These are phyloP conservation scores for Ceratitis capitata DNA, from an alignment of 1,140 invertebrate genomes.

Conservation along the genomic window DNA sequence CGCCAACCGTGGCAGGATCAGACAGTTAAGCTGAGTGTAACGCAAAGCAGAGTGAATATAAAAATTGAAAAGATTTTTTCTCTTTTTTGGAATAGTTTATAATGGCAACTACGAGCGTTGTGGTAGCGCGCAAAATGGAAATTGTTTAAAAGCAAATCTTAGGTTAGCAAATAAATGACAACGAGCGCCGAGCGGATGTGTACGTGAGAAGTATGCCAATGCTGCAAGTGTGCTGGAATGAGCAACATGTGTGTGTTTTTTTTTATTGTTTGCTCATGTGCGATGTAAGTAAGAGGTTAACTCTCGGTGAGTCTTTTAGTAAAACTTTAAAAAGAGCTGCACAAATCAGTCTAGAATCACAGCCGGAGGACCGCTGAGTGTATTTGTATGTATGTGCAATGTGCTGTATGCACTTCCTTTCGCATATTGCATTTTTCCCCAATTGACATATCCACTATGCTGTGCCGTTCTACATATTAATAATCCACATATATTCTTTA, in stretches of 20 bases:
- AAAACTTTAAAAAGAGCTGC: too few species aligned
- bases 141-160: conserved; percentile 20
- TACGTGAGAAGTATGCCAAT: not conserved
- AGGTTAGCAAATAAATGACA: conserved; percentile 21
- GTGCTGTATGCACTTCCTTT: not conserved
- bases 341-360: too few species aligned
- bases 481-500: not conserved
- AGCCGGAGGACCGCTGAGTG: too few species aligned
- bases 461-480: conserved; percentile 18
- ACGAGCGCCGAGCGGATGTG: not conserved
- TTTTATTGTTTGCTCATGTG: too few species aligned
- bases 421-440: not conserved
- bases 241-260: conserved; percentile 5
- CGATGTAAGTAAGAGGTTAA: too few species aligned
- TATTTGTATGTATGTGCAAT: not conserved
- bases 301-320: too few species aligned
- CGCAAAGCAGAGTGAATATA: not conserved
- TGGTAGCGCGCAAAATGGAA: not conserved
- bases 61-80: not conserved
- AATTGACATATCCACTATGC: not conserved
- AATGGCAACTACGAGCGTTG: not conserved
- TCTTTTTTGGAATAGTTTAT: not conserved
- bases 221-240: not conserved
- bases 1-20: not conserved
- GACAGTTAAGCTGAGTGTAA: not conserved